Evolutionary conservation across 2,113 vertebrate species (phyloP).

Genomic region (Lasiurus cinereus): DNA sequence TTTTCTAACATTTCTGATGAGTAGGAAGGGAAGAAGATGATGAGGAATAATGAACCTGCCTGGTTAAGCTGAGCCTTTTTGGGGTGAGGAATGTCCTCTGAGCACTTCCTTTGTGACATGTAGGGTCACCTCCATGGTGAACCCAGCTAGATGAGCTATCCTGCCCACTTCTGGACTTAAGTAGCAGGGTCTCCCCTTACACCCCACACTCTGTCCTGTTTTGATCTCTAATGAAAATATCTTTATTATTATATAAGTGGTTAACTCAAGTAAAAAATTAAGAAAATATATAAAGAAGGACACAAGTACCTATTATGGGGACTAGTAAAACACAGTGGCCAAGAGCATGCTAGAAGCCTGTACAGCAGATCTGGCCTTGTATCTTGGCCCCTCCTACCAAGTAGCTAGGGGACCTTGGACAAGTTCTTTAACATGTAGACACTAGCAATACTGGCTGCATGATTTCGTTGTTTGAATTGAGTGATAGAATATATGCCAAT

Average conservation of each 20-base stretch:
- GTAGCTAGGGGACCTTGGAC: background rate
- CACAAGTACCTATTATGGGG: background rate
- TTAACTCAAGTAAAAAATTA: background rate
- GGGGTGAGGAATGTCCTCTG: background rate
- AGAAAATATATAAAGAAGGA: background rate
- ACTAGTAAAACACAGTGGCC: background rate
- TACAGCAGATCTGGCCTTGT: background rate
- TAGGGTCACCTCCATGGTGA: background rate
- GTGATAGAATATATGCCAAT: background rate
- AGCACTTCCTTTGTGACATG: background rate
- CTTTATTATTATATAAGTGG: background rate
- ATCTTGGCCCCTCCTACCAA: background rate
- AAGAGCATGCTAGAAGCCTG: background rate
- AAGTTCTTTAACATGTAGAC: background rate
- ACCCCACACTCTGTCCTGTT: background rate
- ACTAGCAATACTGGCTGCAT: background rate
- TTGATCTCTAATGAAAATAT: constrained; percentile 1
- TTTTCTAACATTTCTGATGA: constrained; percentile 4
- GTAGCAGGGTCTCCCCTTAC: background rate
- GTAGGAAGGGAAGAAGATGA: background rate
- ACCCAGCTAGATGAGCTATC: background rate
- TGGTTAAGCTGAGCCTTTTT: background rate
- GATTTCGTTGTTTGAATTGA: background rate
- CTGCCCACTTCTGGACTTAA: background rate
- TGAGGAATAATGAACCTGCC: background rate